Conservation (phyloP, 2,797 vertebrate species). For the Rousettus madagascariensis region DNA sequence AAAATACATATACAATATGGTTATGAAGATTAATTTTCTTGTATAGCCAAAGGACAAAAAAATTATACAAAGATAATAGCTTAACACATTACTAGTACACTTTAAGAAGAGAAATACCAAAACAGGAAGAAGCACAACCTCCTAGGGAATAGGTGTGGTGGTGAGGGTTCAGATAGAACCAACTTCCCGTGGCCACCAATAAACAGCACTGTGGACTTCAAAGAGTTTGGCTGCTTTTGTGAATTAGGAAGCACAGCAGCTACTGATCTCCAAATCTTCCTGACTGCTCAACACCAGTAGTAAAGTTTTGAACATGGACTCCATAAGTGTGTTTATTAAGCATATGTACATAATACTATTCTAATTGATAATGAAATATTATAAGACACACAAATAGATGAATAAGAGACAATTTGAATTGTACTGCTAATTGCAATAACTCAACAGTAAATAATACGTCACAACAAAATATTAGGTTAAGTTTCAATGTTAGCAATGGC, state of each 20-base stretch:
- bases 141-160: not conserved
- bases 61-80: not conserved
- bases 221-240: not conserved
- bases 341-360: not conserved
- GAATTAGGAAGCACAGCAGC: not conserved
- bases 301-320: not conserved
- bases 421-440: not conserved
- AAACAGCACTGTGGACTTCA: not conserved
- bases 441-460: not conserved
- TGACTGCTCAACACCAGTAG: not conserved
- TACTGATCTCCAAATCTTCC: not conserved
- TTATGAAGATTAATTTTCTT: slow-evolving; percentile 25
- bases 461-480: not conserved
- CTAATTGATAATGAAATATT: not conserved
- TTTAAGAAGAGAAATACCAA: not conserved
- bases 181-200: not conserved
- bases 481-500: not conserved
- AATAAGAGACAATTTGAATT: not conserved
- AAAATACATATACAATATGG: not conserved
- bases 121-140: not conserved
- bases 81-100: not conserved
- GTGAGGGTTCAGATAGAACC: not conserved
- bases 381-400: not conserved
- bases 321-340: not conserved
- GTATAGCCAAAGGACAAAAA: not conserved